phyloP scores from a whole-genome alignment of 2,797 vertebrate species.

The Crocodylus rhombifer region DNA sequence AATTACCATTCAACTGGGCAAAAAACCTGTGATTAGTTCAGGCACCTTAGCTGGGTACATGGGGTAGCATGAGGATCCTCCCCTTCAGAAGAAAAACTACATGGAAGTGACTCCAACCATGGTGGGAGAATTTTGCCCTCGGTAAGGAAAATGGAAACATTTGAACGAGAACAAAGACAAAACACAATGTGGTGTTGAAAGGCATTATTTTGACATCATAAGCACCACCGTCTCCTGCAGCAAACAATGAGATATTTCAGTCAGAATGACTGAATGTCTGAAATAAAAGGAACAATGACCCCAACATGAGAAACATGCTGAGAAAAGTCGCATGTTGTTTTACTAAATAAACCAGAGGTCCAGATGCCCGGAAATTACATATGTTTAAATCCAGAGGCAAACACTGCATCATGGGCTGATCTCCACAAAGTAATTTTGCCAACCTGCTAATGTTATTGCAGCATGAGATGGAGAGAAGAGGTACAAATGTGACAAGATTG shows the following conservation, averaged over 20 bases:
- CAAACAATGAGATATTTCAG: background rate
- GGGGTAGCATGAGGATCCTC: background rate
- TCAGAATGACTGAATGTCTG: background rate
- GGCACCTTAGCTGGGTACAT: background rate
- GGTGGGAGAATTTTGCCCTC: background rate
- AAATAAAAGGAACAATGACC: background rate
- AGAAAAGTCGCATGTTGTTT: background rate
- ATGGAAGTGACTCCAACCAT: background rate
- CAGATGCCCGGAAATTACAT: background rate
- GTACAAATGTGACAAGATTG: constrained; percentile 47
- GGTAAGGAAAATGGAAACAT: background rate
- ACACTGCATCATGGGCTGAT: background rate
- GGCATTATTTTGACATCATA: fast-evolving
- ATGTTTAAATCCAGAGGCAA: constrained; percentile 30
- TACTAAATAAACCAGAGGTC: background rate
- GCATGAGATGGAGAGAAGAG: constrained; percentile 12
- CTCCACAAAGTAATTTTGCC: constrained; percentile 33
- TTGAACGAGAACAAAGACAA: background rate
- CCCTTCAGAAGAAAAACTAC: background rate
- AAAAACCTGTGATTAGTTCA: background rate
- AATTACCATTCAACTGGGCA: background rate
- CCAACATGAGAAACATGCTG: background rate
- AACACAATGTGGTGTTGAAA: background rate
- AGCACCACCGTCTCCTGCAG: background rate
- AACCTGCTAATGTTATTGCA: constrained; percentile 38